Conservation (phyloP, 2,888 invertebrate species). For the Tortricodes alternella region DNA sequence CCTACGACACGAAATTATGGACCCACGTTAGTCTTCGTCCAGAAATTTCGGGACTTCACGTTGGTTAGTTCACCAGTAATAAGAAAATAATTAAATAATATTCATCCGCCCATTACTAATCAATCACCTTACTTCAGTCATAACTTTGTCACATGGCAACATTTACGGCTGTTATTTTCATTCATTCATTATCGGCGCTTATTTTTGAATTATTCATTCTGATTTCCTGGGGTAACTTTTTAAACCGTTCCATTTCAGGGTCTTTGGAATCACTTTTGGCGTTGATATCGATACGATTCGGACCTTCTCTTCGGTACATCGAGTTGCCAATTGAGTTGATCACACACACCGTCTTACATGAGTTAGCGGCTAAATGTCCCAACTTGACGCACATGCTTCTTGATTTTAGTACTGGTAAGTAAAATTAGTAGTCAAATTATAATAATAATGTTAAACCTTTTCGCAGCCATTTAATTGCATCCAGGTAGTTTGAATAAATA, state of each 20-base stretch:
- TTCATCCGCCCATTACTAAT: slow-evolving; percentile 23
- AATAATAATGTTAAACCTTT: too few species aligned
- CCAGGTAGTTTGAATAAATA: too few species aligned
- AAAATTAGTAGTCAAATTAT: background rate
- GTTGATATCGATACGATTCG: slow-evolving; percentile 94
- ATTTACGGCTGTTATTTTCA: slow-evolving; percentile 2
- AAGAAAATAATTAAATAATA: slow-evolving; percentile 11
- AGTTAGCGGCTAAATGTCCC: slow-evolving; percentile 97
- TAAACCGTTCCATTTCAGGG: slow-evolving; percentile 67
- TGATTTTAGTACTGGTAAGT: slow-evolving; percentile 94
- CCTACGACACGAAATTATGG: slow-evolving; percentile 98
- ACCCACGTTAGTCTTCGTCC: slow-evolving; percentile 97
- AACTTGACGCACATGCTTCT: slow-evolving; percentile 97
- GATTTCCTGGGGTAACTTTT: slow-evolving; percentile 30
- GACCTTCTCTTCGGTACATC: slow-evolving; percentile 93
- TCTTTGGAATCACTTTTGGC: slow-evolving; percentile 94
- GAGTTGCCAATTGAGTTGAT: slow-evolving; percentile 98
- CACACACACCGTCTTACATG: slow-evolving; percentile 97
- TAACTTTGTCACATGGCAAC: slow-evolving; percentile 21
- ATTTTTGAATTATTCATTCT: background rate
- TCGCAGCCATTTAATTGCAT: too few species aligned
- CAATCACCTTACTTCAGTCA: slow-evolving; percentile 24
- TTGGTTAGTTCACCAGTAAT: slow-evolving; percentile 72
- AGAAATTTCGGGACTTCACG: slow-evolving; percentile 97
- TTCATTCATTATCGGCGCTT: slow-evolving; percentile 20